A percentile compares a stretch with the other conserved stretches of the same genome.
Evolutionary conservation across 1,140 invertebrate genomes (phyloP).

Genomic region (Frieseomelitta varia): DNA sequence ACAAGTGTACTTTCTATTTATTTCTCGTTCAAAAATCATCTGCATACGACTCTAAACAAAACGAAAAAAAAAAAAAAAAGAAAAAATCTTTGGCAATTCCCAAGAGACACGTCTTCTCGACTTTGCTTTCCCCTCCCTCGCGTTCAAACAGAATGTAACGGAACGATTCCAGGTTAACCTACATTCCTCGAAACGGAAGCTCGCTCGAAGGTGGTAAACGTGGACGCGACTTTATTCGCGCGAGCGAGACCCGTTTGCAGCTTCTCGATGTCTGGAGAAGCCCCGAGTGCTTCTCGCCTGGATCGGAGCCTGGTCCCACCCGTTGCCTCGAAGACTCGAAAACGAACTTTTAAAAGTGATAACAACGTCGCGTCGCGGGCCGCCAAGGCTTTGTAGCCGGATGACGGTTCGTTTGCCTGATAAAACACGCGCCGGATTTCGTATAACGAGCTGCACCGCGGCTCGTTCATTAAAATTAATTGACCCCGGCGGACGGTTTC

Average conservation of each 20-base stretch:
- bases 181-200: too few relatives aligned
- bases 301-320: too few relatives aligned
- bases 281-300: not conserved
- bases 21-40: too few relatives aligned
- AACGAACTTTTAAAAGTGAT: not conserved
- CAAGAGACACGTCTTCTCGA: too few relatives aligned
- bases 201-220: not conserved
- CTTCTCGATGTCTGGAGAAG: not conserved
- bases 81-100: too few relatives aligned
- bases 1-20: too few relatives aligned
- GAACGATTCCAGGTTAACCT: not conserved
- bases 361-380: not conserved
- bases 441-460: slow-evolving; percentile 4
- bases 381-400: slow-evolving; percentile 7
- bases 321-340: not conserved
- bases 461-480: slow-evolving; percentile 58
- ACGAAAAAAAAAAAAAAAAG: too few relatives aligned
- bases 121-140: too few relatives aligned
- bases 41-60: too few relatives aligned
- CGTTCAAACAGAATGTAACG: not conserved
- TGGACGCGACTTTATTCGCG: not conserved
- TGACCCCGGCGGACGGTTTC: slow-evolving; percentile 28
- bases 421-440: not conserved
- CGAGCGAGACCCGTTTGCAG: not conserved
- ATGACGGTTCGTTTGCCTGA: slow-evolving; percentile 16